Evolutionary conservation across 2,113 vertebrate species (phyloP).

Genomic region (Symphodus melops): DNA sequence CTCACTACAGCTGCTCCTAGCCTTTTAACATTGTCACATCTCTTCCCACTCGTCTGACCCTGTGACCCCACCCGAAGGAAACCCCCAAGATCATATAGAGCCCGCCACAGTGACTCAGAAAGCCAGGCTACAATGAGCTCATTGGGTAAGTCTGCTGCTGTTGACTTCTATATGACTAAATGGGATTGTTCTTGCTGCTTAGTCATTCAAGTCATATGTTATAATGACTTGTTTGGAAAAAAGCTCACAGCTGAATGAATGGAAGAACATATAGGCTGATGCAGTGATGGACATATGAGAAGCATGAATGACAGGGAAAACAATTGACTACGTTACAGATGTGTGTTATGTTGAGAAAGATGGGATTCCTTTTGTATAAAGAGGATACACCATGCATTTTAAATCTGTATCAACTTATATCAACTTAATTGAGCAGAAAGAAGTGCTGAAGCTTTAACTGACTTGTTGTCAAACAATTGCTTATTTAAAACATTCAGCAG

Average conservation of each 20-base stretch:
- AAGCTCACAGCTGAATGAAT: constrained; percentile 32
- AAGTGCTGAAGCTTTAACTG: neutral
- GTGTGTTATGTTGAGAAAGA: neutral
- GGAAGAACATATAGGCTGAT: constrained; percentile 44
- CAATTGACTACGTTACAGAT: constrained; percentile 13
- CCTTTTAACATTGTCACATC: constrained; percentile 11
- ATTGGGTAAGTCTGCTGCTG: constrained; percentile 56
- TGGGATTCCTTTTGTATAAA: neutral
- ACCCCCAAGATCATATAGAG: constrained; percentile 15
- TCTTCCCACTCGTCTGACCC: constrained; percentile 57
- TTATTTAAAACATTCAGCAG: too few species aligned
- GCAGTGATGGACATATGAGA: constrained; percentile 19
- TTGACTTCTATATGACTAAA: constrained; percentile 50
- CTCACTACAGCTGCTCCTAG: constrained; percentile 20
- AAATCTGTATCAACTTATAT: neutral
- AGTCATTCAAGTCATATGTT: constrained; percentile 57
- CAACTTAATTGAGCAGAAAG: neutral
- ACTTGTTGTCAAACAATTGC: too few species aligned
- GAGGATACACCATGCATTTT: neutral
- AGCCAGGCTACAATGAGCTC: constrained; percentile 38
- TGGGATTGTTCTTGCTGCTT: constrained; percentile 59
- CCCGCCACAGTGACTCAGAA: constrained; percentile 50
- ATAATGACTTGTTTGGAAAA: constrained; percentile 42
- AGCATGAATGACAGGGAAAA: constrained; percentile 12
- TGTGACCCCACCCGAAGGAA: constrained; percentile 33